phyloP scores from a whole-genome alignment of 2,797 vertebrate species.

The Podarcis lilfordi region DNA sequence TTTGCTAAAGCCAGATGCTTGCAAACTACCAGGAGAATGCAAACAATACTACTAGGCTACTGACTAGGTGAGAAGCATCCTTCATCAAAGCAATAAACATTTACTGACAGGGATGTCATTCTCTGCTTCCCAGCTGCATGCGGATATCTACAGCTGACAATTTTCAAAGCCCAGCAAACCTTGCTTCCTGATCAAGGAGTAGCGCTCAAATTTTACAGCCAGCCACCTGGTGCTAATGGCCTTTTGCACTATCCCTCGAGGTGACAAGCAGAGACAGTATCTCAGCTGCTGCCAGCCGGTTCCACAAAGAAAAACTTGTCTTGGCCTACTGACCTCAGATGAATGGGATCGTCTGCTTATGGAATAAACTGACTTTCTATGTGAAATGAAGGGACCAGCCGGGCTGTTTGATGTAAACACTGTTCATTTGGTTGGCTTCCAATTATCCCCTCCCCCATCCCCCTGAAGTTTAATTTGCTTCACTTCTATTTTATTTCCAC shows the following conservation, averaged over 20 bases:
- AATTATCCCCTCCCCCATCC: too few relatives aligned
- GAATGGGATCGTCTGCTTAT: not conserved
- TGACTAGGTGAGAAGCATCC: not conserved
- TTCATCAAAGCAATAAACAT: not conserved
- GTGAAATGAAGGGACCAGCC: not conserved
- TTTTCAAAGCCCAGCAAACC: not conserved
- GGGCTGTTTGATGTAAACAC: not conserved
- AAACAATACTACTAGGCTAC: not conserved
- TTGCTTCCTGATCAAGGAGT: not conserved
- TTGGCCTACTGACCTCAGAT: conserved; percentile 7
- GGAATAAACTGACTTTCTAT: not conserved
- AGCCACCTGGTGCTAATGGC: conserved; percentile 9
- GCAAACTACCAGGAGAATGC: not conserved
- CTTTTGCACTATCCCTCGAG: not conserved
- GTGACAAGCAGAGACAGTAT: not conserved
- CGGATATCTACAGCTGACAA: not conserved
- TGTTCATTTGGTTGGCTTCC: not conserved
- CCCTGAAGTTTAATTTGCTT: too few relatives aligned
- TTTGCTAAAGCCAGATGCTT: not conserved
- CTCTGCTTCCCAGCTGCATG: not conserved
- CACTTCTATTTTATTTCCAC: too few relatives aligned
- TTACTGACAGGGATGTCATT: not conserved
- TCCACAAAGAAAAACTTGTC: conserved; percentile 9
- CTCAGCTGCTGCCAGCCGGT: conserved; percentile 23
- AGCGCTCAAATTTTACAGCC: not conserved